Evolutionary conservation across 2,888 invertebrate genomes (phyloP).

Genomic region (Drosophila stalkeri): DNA sequence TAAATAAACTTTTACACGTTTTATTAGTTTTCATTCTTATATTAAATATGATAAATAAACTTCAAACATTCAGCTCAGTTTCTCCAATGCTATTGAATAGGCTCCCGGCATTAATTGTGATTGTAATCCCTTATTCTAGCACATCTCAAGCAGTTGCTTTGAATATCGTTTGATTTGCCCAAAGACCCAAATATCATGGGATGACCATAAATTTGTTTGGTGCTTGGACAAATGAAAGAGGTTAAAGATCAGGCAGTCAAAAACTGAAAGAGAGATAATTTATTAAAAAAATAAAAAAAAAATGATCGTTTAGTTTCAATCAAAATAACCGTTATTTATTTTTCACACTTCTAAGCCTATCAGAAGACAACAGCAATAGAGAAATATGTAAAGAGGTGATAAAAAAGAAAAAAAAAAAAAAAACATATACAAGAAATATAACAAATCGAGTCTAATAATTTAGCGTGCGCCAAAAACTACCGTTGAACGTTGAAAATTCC

Average conservation of each 20-base stretch:
- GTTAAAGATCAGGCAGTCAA: constrained; percentile 6
- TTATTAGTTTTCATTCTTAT: no score
- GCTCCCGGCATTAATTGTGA: constrained; percentile 15
- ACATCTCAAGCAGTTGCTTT: constrained; percentile 2
- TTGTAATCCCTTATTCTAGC: neutral
- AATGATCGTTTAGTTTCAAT: constrained; percentile 39
- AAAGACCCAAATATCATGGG: constrained; percentile 15
- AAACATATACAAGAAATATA: constrained; percentile 48
- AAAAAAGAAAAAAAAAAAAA: neutral
- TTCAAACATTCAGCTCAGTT: neutral
- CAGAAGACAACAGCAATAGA: constrained; percentile 17
- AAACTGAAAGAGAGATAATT: constrained; percentile 32
- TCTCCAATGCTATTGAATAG: constrained; percentile 7
- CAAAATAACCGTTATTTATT: constrained; percentile 58
- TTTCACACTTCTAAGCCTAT: constrained; percentile 70
- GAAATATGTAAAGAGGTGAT: constrained; percentile 36
- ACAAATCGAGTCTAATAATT: constrained; percentile 72
- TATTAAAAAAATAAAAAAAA: no score
- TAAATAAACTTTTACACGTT: no score
- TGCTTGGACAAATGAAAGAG: constrained; percentile 16
- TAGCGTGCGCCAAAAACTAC: constrained; percentile 79
- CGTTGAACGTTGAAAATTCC: constrained; percentile 48
- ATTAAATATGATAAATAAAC: no score
- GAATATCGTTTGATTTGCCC: constrained; percentile 4
- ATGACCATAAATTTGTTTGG: constrained; percentile 33